A percentile compares a stretch with the other conserved stretches of the same genome.
Conservation (phyloP, 2,113 vertebrate genomes). For the Hemibagrus wyckioides region DNA sequence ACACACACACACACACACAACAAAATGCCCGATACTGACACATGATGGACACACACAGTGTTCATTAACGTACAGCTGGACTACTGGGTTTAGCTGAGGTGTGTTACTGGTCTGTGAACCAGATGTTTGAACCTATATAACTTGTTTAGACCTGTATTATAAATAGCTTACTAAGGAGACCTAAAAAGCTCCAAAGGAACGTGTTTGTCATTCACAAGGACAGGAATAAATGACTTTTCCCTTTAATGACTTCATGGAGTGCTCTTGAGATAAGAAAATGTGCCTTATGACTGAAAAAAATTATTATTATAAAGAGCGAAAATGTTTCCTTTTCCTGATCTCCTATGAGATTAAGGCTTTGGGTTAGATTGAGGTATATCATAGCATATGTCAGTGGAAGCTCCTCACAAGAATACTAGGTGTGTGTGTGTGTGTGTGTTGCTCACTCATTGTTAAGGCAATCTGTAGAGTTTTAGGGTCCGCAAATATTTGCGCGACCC, state of each 20-base stretch:
- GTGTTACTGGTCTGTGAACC: background rate
- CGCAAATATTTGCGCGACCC: conserved; percentile 41
- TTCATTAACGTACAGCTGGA: background rate
- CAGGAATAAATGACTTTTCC: background rate
- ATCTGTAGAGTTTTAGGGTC: conserved; percentile 4
- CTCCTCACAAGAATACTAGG: background rate
- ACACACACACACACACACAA: background rate
- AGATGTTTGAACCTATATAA: background rate
- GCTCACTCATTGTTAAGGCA: background rate
- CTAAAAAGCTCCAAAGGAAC: background rate
- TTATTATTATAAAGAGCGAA: background rate
- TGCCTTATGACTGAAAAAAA: background rate
- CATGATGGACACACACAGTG: background rate
- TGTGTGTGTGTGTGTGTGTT: conserved; percentile 27
- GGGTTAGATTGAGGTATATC: background rate
- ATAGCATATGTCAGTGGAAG: background rate
- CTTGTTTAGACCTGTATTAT: background rate
- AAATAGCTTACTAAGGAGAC: background rate
- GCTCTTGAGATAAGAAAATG: background rate
- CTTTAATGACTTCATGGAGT: background rate
- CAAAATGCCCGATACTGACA: background rate
- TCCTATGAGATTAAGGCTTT: background rate
- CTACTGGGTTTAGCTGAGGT: background rate
- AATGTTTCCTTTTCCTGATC: background rate
- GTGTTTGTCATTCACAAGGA: background rate